These are phyloP conservation scores for Dipodomys spectabilis DNA, from an alignment of 2,113 vertebrate species.

Conservation along the genomic window DNA sequence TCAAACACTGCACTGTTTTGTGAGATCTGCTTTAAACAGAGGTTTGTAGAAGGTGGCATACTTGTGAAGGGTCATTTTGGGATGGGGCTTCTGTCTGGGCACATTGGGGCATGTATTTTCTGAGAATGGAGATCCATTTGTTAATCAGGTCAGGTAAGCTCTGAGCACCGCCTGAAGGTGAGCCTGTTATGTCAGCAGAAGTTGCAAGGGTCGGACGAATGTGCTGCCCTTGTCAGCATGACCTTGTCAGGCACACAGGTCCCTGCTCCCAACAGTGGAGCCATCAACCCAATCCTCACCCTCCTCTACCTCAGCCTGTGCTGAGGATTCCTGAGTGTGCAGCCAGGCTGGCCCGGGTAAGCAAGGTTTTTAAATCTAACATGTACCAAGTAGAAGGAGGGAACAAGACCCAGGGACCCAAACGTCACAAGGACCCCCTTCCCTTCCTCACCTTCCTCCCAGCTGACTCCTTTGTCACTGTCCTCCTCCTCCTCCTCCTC, in stretches of 20 bases:
- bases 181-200: rapidly evolving
- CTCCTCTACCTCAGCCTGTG: neutral
- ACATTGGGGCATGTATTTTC: neutral
- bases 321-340: no score
- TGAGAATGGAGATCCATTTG: neutral
- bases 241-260: rapidly evolving
- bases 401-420: no score
- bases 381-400: no score
- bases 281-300: neutral
- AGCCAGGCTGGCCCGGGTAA: no score
- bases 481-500: no score
- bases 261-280: neutral
- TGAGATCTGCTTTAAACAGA: neutral
- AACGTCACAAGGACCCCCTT: no score
- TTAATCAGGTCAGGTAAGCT: neutral
- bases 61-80: neutral
- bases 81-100: neutral
- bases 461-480: rapidly evolving
- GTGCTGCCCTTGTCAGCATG: neutral
- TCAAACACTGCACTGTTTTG: neutral
- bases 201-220: neutral
- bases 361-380: no score
- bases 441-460: neutral
- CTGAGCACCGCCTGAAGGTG: neutral
- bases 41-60: neutral